Base-by-base conservation (phyloP, 2,888 invertebrate species). In the Campopleginae sp. region DNA sequence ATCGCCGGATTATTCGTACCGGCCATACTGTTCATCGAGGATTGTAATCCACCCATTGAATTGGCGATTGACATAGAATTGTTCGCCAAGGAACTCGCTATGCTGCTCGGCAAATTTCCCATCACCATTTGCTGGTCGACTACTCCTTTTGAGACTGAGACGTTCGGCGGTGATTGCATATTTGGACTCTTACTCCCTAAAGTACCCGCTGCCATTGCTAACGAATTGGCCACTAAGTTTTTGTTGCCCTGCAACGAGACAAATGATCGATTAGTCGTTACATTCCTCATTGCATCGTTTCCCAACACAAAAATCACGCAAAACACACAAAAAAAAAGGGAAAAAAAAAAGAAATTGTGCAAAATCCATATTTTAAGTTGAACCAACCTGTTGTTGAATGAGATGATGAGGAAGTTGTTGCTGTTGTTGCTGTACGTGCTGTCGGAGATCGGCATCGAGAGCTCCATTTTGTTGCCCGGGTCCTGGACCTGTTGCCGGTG, bases 141-240 rank as follows among this genome's bases (percentile, higher is more conserved):
- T 89, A 95, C 95, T 88, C 93, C 90, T 94, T 96, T 95, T 88
- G 96, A 96, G 86, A 97, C 96, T 88, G 97, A 96, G 89, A 97
- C 96, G 91, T 97, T 97, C 70, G 97, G 97, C 82, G 97, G 97
- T 79, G 97, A 97, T 94, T 98, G 98, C 93, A 98, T 94, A 93
- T 96, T 97, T 87, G 97, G 97, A 94, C 97, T 97, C 94, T 97
- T 97, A 94, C 95, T 97, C 87, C 97, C 97, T 93, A 97, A 94
- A 91, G 96, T 96, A 92, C 96, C 97, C 94, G 96, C 96, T 86
- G 96, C 95, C 95, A 97, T 95, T 74, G 96, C 95, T 92, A 97
- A 95, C 89, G 96, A 95, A 94, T 96, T 96, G 79, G 96, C 95
- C 92, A 97, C 96, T 93, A 96, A 94, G 93, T 95, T 95, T 94